phyloP scores from a whole-genome alignment of 2,888 invertebrate genomes.

The Macrosiphum euphorbiae region DNA sequence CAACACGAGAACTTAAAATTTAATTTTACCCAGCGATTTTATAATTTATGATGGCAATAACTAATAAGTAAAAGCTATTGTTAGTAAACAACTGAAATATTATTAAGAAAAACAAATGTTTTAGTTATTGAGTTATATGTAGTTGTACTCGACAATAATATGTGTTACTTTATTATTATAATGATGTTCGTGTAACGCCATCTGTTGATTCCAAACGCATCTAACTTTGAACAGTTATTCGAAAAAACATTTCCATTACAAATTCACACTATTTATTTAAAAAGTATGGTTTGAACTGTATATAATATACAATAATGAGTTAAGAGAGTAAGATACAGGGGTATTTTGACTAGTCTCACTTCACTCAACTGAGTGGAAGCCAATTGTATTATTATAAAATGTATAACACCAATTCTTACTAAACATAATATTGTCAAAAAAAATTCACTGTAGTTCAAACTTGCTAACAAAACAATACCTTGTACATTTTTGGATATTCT shows the following conservation, averaged over 20 bases:
- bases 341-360: background rate
- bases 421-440: background rate
- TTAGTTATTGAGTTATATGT: background rate
- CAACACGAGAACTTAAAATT: background rate
- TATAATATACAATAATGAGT: background rate
- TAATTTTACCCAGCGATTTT: background rate
- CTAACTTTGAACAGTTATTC: background rate
- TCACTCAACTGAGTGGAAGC: background rate
- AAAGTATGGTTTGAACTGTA: background rate
- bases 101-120: background rate
- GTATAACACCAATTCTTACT: background rate
- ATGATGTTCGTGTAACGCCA: slow-evolving; percentile 36
- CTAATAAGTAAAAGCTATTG: background rate
- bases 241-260: background rate
- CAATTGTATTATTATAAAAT: background rate
- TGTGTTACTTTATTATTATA: background rate
- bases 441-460: background rate
- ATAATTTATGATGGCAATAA: background rate
- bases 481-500: background rate
- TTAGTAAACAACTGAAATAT: background rate
- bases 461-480: background rate
- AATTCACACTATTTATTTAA: background rate
- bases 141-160: background rate
- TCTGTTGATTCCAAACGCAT: slow-evolving; percentile 44
- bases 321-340: background rate